Conservation (phyloP, 92 coral and sea anemone genomes). For the Metridium senile region DNA sequence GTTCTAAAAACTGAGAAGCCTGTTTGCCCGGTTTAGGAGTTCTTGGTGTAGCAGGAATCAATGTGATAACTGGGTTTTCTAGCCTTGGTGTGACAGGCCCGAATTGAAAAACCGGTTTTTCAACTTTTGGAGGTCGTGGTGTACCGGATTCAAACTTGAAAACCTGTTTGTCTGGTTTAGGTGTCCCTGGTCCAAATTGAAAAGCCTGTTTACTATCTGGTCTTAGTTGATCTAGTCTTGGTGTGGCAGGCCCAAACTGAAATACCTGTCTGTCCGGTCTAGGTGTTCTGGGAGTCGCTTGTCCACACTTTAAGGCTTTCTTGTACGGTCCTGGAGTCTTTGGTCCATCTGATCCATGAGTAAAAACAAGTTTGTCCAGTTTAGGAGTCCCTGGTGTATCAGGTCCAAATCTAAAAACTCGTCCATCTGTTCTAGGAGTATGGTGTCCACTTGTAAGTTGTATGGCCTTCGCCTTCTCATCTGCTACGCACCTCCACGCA, state of each 20-base stretch:
- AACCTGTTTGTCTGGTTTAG: conserved; percentile 1
- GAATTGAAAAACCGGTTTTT: not conserved
- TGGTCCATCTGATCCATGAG: not conserved
- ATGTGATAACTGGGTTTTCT: too few relatives aligned
- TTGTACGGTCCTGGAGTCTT: not conserved
- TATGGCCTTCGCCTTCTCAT: conserved; percentile 22
- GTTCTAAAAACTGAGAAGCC: not conserved
- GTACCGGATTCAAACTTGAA: not conserved
- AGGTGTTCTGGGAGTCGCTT: conserved; percentile 6
- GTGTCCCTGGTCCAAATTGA: conserved; percentile 4
- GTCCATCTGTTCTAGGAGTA: not conserved
- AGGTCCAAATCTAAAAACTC: conserved; percentile 12
- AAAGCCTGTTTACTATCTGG: not conserved
- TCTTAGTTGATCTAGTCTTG: conserved; percentile 11
- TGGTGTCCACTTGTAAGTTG: conserved; percentile 7
- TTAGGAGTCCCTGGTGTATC: conserved; percentile 12
- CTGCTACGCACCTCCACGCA: conserved; percentile 37
- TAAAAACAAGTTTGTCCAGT: not conserved
- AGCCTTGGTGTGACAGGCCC: not conserved
- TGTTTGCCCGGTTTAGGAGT: not conserved
- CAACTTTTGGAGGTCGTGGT: not conserved
- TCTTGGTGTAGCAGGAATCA: not conserved
- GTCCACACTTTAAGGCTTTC: conserved; percentile 5
- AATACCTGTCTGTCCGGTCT: not conserved
- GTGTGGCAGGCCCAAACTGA: not conserved